These are phyloP conservation scores for Odocoileus hemionus DNA, from an alignment of 2,113 vertebrate genomes.

Conservation along the genomic window DNA sequence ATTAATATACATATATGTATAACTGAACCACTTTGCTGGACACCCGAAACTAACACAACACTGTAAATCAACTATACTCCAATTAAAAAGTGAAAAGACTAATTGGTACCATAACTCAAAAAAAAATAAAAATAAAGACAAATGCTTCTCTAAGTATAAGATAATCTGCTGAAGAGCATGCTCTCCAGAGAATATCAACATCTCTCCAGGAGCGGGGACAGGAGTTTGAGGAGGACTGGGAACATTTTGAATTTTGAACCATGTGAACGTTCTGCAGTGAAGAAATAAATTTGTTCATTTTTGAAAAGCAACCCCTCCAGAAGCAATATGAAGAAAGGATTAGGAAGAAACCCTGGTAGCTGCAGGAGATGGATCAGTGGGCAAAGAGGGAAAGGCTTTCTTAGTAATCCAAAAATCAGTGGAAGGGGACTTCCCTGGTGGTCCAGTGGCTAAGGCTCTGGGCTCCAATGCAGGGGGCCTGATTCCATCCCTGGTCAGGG, in stretches of 20 bases:
- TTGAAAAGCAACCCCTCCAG: not conserved
- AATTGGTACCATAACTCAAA: not conserved
- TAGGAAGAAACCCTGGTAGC: not conserved
- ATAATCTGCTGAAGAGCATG: not conserved
- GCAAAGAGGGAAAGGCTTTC: not conserved
- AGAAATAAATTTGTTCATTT: not conserved
- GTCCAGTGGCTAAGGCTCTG: not conserved
- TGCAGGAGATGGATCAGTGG: rapidly evolving
- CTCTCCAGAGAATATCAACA: not conserved
- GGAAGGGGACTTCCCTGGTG: not conserved
- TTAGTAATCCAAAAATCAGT: not conserved
- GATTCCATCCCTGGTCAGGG: not conserved
- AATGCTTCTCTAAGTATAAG: not conserved
- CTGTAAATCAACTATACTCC: not conserved
- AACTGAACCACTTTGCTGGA: not conserved
- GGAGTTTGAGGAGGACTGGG: too few relatives aligned
- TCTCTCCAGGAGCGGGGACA: not conserved
- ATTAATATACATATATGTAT: not conserved
- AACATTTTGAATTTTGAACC: not conserved
- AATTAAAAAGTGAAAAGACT: not conserved
- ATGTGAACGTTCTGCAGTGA: not conserved
- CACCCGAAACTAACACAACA: not conserved
- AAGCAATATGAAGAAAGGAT: not conserved
- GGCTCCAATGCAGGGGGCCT: not conserved
- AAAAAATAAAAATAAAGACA: not conserved